These are phyloP conservation scores for Meriones psammophilus DNA, from an alignment of 2,797 vertebrate genomes.

Conservation along the genomic window DNA sequence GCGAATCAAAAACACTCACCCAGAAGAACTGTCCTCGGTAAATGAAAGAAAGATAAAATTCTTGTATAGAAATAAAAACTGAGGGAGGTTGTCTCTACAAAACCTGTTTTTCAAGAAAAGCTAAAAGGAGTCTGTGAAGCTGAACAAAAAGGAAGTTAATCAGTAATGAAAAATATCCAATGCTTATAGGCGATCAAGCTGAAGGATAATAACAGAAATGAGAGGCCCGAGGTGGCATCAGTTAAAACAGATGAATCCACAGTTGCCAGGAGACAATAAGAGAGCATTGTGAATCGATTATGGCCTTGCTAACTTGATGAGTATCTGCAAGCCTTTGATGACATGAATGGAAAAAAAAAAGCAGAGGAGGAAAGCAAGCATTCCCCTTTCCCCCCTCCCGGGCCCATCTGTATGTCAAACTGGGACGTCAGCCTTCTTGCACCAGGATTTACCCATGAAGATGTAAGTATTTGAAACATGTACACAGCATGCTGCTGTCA, in stretches of 20 bases:
- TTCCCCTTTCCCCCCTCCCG: not conserved
- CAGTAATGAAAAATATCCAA: not conserved
- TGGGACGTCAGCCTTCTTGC: not conserved
- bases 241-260: not conserved
- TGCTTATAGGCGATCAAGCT: not conserved
- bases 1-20: not conserved
- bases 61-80: not conserved
- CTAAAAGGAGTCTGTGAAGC: not conserved
- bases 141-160: constrained; percentile 2
- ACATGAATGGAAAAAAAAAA: no score
- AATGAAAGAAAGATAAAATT: not conserved
- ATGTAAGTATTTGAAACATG: not conserved
- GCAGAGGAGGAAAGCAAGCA: not conserved
- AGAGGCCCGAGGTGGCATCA: not conserved
- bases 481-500: not conserved
- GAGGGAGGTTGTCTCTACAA: not conserved
- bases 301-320: not conserved
- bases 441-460: not conserved
- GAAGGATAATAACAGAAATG: not conserved
- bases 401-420: not conserved
- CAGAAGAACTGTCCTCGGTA: not conserved
- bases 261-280: no score
- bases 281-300: not conserved
- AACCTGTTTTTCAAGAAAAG: constrained; percentile 56
- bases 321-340: not conserved